Evolutionary conservation across 1,140 invertebrate genomes (phyloP), one percentile per base, ranked within the genome.

Genomic region (Radopholus similis): DNA sequence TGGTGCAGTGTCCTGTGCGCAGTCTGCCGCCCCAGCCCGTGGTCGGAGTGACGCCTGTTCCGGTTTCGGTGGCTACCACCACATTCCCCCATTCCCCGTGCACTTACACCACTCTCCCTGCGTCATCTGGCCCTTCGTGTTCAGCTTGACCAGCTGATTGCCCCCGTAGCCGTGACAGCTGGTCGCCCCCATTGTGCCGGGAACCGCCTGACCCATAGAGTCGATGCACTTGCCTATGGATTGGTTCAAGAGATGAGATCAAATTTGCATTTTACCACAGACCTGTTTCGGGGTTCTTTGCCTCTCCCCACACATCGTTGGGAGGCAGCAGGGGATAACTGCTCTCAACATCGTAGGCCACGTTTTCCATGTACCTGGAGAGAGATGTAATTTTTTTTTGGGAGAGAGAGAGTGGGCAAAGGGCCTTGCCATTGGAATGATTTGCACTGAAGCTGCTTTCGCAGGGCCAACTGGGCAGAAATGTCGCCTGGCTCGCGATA

Each of bases 31-130:
- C 85, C 83, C 93, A 91, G 0, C 59, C 59, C 23, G 11, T 11
- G 9, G 59, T 47, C 26, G 59, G 59, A 9, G 38, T 62, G 23
- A 62, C 35, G 47, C 47, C 47, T 51, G 38, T 42, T n/a, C n/a
- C n/a, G 38, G 38, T 1, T 42, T 42, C 18, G n/a, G n/a, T n/a
- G n/a, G n/a, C n/a, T n/a, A n/a, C n/a, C n/a, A n/a, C n/a, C n/a
- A n/a, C n/a, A n/a, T n/a, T n/a, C n/a, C n/a, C n/a, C n/a, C n/a
- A 5, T 47, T 15, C 30, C 26, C 9, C 8, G 40, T 90, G 91
- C 94, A 91, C 11, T 97, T 87, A 80, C 95, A 98, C 51, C 95
- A 87, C 84, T 97, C 95, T 30, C 95, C 95, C 23, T 94, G 89
- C 34, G 91, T 91, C 34, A 97, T 80, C 84, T 98, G 95, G 1